Evolutionary conservation across 2,888 invertebrate species (phyloP).

Genomic region (Caenorhabditis sp.): DNA sequence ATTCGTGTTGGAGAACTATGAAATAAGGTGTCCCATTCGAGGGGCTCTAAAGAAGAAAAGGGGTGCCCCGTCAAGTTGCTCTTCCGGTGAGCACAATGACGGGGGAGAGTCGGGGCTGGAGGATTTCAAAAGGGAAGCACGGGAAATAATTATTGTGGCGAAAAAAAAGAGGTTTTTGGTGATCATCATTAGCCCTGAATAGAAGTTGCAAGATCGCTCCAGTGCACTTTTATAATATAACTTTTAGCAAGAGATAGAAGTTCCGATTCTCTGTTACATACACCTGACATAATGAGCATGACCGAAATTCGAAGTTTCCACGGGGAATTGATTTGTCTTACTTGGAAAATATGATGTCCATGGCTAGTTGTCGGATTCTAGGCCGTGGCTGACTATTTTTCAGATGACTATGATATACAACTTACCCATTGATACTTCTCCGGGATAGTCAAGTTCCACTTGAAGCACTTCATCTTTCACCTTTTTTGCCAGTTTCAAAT

Average conservation of each 20-base stretch:
- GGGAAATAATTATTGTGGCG: conserved; percentile 13
- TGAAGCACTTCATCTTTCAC: conserved; percentile 18
- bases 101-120: conserved; percentile 8
- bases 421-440: conserved; percentile 56
- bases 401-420: too few relatives aligned
- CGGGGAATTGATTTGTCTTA: too few relatives aligned
- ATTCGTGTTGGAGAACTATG: conserved; percentile 1
- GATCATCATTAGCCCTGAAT: too few relatives aligned
- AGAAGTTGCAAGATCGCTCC: conserved; percentile 19
- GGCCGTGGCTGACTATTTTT: too few relatives aligned
- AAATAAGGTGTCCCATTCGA: conserved; percentile 1
- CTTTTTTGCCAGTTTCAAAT: neutral
- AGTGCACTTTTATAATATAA: neutral
- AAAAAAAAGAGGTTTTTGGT: conserved; percentile 20
- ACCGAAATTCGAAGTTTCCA: too few relatives aligned
- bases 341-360: too few relatives aligned
- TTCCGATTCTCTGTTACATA: conserved; percentile 3
- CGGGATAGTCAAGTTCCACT: neutral
- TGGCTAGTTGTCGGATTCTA: too few relatives aligned
- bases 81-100: conserved; percentile 62
- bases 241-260: too few relatives aligned
- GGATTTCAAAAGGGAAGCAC: conserved; percentile 1
- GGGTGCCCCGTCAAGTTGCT: conserved; percentile 40
- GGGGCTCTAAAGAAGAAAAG: neutral
- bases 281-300: too few relatives aligned